phyloP scores from a whole-genome alignment of 2,888 invertebrate genomes.

The Tinea trinotella region DNA sequence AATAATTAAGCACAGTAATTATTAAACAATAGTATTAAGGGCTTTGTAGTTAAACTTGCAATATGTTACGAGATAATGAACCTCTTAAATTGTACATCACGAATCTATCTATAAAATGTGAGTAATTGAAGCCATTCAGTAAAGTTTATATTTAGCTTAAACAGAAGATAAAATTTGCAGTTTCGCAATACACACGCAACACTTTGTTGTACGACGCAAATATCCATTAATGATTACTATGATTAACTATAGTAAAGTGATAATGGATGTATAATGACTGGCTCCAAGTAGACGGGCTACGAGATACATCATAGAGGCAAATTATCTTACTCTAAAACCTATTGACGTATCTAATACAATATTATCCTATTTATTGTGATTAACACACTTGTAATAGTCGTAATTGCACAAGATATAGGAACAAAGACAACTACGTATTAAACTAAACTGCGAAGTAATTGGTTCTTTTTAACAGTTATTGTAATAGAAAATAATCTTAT shows the following conservation, averaged over 20 bases:
- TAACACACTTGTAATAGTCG: neutral
- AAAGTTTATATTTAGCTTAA: too few species aligned
- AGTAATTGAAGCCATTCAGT: too few species aligned
- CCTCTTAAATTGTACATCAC: too few species aligned
- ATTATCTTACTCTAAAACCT: constrained; percentile 20
- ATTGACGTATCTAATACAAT: constrained; percentile 18
- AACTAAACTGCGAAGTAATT: neutral
- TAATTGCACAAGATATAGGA: constrained; percentile 1
- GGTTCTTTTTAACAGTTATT: neutral
- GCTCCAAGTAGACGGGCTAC: constrained; percentile 28
- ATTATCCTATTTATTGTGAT: neutral
- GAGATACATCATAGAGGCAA: constrained; percentile 23
- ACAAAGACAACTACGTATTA: constrained; percentile 17
- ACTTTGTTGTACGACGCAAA: constrained; percentile 40
- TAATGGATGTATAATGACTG: constrained; percentile 51
- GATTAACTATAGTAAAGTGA: constrained; percentile 58
- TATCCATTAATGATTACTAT: constrained; percentile 51
- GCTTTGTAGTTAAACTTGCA: too few species aligned
- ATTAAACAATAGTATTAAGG: too few species aligned
- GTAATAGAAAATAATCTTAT: neutral
- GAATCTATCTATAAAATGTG: too few species aligned
- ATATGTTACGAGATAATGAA: too few species aligned
- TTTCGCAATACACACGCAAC: constrained; percentile 48
- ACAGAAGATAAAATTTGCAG: constrained; percentile 47
- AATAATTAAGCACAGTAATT: too few species aligned